These are phyloP conservation scores for Girardinichthys multiradiatus DNA, from an alignment of 2,113 vertebrate genomes.

Conservation along the genomic window DNA sequence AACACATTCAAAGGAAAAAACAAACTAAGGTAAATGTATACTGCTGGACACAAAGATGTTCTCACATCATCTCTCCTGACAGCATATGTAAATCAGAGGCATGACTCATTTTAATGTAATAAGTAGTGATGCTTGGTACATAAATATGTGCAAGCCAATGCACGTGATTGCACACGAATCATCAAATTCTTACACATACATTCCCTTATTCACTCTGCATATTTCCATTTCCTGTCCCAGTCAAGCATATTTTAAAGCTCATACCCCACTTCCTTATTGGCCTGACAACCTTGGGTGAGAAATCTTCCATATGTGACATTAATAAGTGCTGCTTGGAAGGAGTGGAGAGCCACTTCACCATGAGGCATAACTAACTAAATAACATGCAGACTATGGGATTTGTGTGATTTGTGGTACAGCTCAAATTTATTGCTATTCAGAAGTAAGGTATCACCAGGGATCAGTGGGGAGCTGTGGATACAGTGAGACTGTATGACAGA, in stretches of 20 bases:
- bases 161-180: conserved; percentile 8
- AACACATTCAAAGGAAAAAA: background rate
- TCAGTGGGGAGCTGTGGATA: conserved; percentile 21
- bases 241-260: conserved; percentile 62
- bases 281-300: conserved; percentile 64
- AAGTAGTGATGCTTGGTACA: conserved; percentile 21
- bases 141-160: conserved; percentile 24
- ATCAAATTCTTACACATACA: conserved; percentile 28
- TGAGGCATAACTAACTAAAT: conserved; percentile 68
- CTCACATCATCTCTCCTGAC: conserved; percentile 1
- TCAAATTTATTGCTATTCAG: conserved; percentile 63
- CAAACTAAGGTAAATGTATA: background rate
- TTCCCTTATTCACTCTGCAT: conserved; percentile 15
- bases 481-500: conserved; percentile 11
- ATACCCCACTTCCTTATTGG: conserved; percentile 47
- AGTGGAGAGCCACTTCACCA: conserved; percentile 51
- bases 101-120: conserved; percentile 28
- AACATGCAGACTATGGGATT: conserved; percentile 52
- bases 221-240: conserved; percentile 46
- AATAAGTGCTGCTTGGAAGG: conserved; percentile 65
- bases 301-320: conserved; percentile 70
- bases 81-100: conserved; percentile 27
- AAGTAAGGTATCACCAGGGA: conserved; percentile 42
- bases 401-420: conserved; percentile 59
- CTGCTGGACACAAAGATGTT: conserved; percentile 13